Percentiles rank a stretch among this genome's conserved stretches.
Evolutionary conservation across 1,140 invertebrate genomes (phyloP).

Genomic region (Antheraea pernyi): DNA sequence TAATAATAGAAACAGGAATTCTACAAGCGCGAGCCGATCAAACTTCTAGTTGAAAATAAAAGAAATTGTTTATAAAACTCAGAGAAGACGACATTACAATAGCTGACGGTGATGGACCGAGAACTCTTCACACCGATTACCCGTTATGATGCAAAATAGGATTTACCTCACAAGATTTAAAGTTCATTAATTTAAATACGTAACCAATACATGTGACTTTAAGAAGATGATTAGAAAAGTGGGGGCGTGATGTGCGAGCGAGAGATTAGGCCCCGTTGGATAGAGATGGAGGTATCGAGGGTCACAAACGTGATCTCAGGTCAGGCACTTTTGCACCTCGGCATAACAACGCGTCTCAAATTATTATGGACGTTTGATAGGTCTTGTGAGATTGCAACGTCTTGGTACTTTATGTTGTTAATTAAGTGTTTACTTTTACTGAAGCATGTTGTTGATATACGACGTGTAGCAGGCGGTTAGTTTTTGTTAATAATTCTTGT

Average conservation of each 20-base stretch:
- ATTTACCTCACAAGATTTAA: conserved; percentile 65
- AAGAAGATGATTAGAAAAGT: conserved; percentile 73
- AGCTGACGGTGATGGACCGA: conserved; percentile 64
- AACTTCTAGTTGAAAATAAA: conserved; percentile 75
- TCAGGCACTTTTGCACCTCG: conserved; percentile 80
- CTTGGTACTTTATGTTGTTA: conserved; percentile 74
- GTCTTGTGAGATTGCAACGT: conserved; percentile 68
- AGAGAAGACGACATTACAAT: conserved; percentile 72
- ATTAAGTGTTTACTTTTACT: conserved; percentile 62
- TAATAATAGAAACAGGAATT: conserved; percentile 53
- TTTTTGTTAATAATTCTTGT: background rate
- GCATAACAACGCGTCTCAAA: conserved; percentile 79
- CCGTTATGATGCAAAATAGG: conserved; percentile 52
- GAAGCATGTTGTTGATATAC: conserved; percentile 37
- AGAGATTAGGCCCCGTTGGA: conserved; percentile 42
- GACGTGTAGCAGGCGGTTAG: too few species aligned
- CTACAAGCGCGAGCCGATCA: conserved; percentile 69
- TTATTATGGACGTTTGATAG: conserved; percentile 80
- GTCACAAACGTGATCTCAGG: conserved; percentile 79
- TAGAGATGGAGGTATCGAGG: conserved; percentile 46
- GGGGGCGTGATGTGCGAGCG: conserved; percentile 71
- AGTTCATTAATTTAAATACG: conserved; percentile 71
- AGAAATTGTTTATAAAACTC: conserved; percentile 74
- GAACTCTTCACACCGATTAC: conserved; percentile 29
- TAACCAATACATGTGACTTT: conserved; percentile 71